Evolutionary conservation across 2,113 vertebrate genomes (phyloP), one percentile per base, ranked within the genome.

Genomic region (Tragulus kanchil): DNA sequence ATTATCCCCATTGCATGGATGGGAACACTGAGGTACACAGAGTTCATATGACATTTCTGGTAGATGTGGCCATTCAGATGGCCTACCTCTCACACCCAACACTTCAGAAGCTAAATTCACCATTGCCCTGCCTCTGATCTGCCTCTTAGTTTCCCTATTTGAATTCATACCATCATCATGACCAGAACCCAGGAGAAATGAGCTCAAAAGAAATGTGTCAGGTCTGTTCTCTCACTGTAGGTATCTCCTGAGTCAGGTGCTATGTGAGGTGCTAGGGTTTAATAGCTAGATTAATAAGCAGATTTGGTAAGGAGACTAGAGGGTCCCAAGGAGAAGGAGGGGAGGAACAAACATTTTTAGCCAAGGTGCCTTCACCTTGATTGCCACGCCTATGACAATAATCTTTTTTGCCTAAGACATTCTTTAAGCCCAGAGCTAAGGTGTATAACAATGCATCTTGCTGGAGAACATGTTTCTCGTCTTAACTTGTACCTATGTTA

Each of bases 121-220:
- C 26, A 28, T 2, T 50, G 52, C 6, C n/a, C 23, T 0, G 0
- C 15, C 19, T 13, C 17, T 28, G 26, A 8, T 54, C 48, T 13
- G 81, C 31, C 26, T 28, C 9, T 54, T 11, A 14, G 17, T 36
- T 54, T 36, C 56, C 59, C 45, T 52, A 3, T 42, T 59, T 73
- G 71, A 28, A 73, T 25, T 4, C 75, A 21, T 4, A 42, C 26
- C 12, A 1, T 58, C 11, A 3, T 42, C 54, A 4, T 45, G 26
- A 8, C 12, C 56, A 11, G 19, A 31, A 36, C 64, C 56, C 62
- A 31, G 83, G 5, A 62, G 23, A 26, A 75, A 13, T 45, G 67
- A 62, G 17, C 52, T 45, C 1, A 0, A 31, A 88, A 79, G 21
- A 45, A 81, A 64, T 12, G 6, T 23, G 36, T 56, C 8, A 1